phyloP scores from a whole-genome alignment of 2,113 vertebrate genomes.

The Pelecanoides urinatrix region DNA sequence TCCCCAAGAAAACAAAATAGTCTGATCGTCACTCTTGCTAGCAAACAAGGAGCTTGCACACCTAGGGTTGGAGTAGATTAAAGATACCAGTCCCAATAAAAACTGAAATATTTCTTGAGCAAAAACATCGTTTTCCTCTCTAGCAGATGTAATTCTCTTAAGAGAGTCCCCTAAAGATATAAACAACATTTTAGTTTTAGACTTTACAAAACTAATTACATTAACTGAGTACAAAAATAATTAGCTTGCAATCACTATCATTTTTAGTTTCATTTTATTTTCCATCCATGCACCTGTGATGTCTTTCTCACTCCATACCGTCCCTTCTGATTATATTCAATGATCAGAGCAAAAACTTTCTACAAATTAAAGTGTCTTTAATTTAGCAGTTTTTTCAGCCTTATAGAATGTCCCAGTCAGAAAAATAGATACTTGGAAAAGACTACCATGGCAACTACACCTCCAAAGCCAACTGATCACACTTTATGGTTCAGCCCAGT shows the following conservation, averaged over 20 bases:
- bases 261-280: not conserved
- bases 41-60: not conserved
- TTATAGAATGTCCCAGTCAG: not conserved
- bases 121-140: not conserved
- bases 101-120: not conserved
- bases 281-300: not conserved
- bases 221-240: not conserved
- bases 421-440: not conserved
- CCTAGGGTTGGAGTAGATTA: not conserved
- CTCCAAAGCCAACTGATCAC: not conserved
- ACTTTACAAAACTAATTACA: not conserved
- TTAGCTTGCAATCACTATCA: not conserved
- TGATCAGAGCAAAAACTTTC: not conserved
- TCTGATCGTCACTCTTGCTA: not conserved
- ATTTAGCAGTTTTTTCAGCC: not conserved
- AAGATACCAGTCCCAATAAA: not conserved
- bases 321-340: not conserved
- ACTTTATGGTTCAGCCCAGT: not conserved
- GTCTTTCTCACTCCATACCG: not conserved
- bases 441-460: not conserved
- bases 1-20: not conserved
- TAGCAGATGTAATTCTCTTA: not conserved
- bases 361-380: not conserved
- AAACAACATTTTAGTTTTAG: not conserved
- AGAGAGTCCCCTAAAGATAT: not conserved